Evolutionary conservation across 2,797 vertebrate genomes (phyloP), one percentile per base, ranked within the genome.

Genomic region (Sebastes vulpes): DNA sequence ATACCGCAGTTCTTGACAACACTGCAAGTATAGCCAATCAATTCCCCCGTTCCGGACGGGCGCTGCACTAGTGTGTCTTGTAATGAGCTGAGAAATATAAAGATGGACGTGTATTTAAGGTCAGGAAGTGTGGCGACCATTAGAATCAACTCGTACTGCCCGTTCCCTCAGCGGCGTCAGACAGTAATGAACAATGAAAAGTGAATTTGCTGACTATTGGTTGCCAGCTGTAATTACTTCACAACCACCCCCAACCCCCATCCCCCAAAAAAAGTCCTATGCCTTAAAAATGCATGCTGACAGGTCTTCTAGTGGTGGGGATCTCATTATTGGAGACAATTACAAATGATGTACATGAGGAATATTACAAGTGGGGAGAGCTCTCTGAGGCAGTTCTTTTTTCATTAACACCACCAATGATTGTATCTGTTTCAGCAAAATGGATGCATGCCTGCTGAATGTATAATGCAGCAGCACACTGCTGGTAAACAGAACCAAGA

Each of bases 291-390:
- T 75, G 81, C 81, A 72, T 48, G 72, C 81, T 85, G 91, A 95
- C 93, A 91, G 86, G 79, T 84, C 90, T 68, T 85, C 85, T 64
- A 72, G 82, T 79, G 12, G 82, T 56, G 76, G 78, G 73, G 84
- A 91, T 92, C 92, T 95, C 93, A 94, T 95, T 93, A 93, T 91
- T 87, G 89, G 89, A 95, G 91, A 91, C 90, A 93, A 95, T 95
- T 93, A 94, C 88, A 92, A 92, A 89, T 95, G 83, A 94, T 90
- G 92, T 93, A 91, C 84, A 94, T 87, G 89, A 93, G 75, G 89
- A 93, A 92, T 87, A 93, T 94, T 92, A 91, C 91, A 91, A 93
- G 91, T 90, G 84, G 80, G 82, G 79, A 88, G 87, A 84, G 80
- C 90, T 91, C 89, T 92, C 90, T 57, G 83, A 92, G 85, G 91